Base-by-base conservation (phyloP, 1,140 invertebrate genomes). In the Brevipalpus yothersi region DNA sequence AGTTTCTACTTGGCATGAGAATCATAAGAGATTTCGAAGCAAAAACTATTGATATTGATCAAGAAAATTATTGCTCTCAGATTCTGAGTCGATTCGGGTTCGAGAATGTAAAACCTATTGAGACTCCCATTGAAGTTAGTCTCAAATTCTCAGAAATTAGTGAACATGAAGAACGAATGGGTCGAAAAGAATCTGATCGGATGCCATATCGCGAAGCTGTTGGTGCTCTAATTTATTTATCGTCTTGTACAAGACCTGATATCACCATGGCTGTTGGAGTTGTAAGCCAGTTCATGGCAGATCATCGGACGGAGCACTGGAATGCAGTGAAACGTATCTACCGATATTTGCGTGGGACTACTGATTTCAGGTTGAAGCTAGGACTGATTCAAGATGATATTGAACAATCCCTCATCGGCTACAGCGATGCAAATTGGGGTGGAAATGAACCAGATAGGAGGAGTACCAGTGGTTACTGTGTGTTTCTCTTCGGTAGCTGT, bases 221-320 rank as follows among this genome's bases (percentile, higher is more conserved):
- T 23, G 66, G 64, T 10, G 42, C 60, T 41, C 61, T 76, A 11
- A 69, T 72, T 63, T 75, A 75, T 62, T 53, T 75, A 10, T 55
- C 67, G 8, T 61, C 68, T 19, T 61, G 63, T 0, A 75, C 72
- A 15, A 59, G 73, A 21, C 74, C 75, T 53, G 74, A 75, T 62
- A 73, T 76, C 31, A 56, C 71, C 1, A 72, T 64, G 65, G 66
- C 72, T 41, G 70, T 75, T 0, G 69, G 68, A 61, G 68, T 67
- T 43, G 62, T 75, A 17, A 72, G 70, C 59, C 73, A 73, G 62
- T 76, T 73, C 60, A 70, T 53, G 13, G 40, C 31, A 13, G 41
- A 58, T 17, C 62, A 56, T n/a, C 41, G 41, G 11, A 23, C 41
- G 40, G 47, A 59, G 31, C 70, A 67, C 58, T 67, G 63, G 61